phyloP scores from a whole-genome alignment of 1,140 invertebrate genomes.

The Magallana angulata region DNA sequence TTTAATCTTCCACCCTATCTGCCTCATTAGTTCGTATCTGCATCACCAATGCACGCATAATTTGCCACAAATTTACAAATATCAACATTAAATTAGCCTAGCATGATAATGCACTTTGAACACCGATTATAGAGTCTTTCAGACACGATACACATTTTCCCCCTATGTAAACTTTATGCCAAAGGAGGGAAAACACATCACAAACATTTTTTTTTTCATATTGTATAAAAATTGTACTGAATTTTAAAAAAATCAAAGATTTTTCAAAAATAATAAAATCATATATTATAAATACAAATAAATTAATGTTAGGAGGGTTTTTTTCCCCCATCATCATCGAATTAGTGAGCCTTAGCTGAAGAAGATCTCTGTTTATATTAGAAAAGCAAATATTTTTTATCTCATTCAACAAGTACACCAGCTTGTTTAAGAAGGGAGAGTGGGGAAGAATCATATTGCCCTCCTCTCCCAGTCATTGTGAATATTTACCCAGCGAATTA shows the following conservation, averaged over 20 bases:
- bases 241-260: not conserved
- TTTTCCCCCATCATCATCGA: too few species aligned
- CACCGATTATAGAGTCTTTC: slow-evolving; percentile 24
- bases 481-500: slow-evolving; percentile 28
- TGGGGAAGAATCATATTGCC: not conserved
- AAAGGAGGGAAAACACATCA: not conserved
- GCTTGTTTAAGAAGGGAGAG: not conserved
- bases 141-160: not conserved
- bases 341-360: not conserved
- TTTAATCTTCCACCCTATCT: not conserved
- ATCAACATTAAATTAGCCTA: slow-evolving; percentile 34
- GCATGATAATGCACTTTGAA: slow-evolving; percentile 37
- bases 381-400: not conserved
- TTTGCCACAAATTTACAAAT: slow-evolving; percentile 40
- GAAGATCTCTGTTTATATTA: not conserved
- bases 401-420: not conserved
- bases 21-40: slow-evolving; percentile 1
- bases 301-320: not conserved
- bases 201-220: not conserved
- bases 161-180: not conserved
- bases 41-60: slow-evolving; percentile 33
- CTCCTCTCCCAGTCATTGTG: not conserved
- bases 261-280: not conserved
- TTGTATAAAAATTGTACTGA: not conserved
- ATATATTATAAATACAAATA: not conserved